Conservation (phyloP, 2,888 invertebrate genomes). For the Drosophila meridionalis region DNA sequence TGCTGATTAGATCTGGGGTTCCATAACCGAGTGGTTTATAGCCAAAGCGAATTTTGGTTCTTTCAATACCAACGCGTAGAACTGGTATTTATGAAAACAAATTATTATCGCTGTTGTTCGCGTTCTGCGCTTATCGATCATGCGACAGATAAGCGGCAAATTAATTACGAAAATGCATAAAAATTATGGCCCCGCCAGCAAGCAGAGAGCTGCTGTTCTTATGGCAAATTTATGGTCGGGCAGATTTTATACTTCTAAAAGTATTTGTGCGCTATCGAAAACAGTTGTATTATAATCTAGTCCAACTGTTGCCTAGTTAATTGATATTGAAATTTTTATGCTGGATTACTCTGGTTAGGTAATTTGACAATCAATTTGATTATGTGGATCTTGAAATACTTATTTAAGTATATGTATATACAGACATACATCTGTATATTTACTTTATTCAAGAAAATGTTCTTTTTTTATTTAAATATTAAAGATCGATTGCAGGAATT, state of each 20-base stretch:
- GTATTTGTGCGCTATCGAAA: neutral
- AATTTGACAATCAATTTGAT: neutral
- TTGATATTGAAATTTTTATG: neutral
- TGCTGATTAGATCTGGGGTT: slow-evolving; percentile 51
- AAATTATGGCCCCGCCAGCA: slow-evolving; percentile 32
- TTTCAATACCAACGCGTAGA: neutral
- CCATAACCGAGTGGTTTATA: slow-evolving; percentile 43
- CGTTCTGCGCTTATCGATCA: slow-evolving; percentile 51
- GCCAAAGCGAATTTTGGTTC: slow-evolving; percentile 2
- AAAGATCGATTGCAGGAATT: no score
- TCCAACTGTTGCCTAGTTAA: neutral
- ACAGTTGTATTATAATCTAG: neutral
- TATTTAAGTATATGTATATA: no score
- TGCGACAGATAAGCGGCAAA: slow-evolving; percentile 53
- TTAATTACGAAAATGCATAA: slow-evolving; percentile 46
- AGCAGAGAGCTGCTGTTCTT: slow-evolving; percentile 8
- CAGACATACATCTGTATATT: no score
- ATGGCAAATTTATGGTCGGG: slow-evolving; percentile 45
- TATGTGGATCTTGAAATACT: neutral
- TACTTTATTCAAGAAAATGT: no score
- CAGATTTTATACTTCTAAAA: no score
- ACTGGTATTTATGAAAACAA: slow-evolving; percentile 34
- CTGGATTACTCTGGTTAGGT: neutral
- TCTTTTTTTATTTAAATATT: no score
- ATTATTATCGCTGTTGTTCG: slow-evolving; percentile 19